These are phyloP conservation scores for Drosophila seclusa DNA, from an alignment of 2,888 invertebrate genomes.

Conservation along the genomic window DNA sequence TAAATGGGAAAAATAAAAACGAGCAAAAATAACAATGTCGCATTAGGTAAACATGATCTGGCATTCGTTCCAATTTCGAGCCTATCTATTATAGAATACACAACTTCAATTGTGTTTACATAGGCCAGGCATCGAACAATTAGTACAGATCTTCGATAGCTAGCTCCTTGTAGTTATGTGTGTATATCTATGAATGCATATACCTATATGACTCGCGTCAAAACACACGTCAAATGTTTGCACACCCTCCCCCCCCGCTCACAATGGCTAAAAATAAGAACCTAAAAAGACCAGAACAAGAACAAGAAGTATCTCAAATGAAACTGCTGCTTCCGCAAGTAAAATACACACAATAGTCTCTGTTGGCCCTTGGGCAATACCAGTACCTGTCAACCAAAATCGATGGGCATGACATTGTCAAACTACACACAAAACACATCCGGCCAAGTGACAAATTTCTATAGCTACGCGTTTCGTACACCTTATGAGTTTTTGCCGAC, in stretches of 20 bases:
- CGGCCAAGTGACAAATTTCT: conserved; percentile 74
- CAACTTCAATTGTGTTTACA: conserved; percentile 70
- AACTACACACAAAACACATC: conserved; percentile 74
- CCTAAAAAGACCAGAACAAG: conserved; percentile 38
- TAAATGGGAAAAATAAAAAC: conserved; percentile 65
- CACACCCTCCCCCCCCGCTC: conserved; percentile 57
- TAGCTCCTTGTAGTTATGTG: conserved; percentile 20
- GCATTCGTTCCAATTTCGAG: conserved; percentile 77
- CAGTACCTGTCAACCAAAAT: conserved; percentile 64
- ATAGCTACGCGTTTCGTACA: conserved; percentile 46
- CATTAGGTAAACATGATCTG: conserved; percentile 78
- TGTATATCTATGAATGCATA: conserved; percentile 4
- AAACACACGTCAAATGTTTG: conserved; percentile 84
- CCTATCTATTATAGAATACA: conserved; percentile 54
- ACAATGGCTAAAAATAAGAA: conserved; percentile 20
- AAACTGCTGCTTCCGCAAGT: conserved; percentile 74
- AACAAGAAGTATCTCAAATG: conserved; percentile 35
- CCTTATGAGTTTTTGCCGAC: conserved; percentile 56
- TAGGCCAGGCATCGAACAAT: conserved; percentile 62
- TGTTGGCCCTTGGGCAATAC: conserved; percentile 52
- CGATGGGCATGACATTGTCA: conserved; percentile 71
- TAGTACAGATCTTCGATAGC: conserved; percentile 59
- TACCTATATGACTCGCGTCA: conserved; percentile 68
- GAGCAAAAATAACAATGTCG: conserved; percentile 71
- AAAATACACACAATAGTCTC: conserved; percentile 49